Base-by-base conservation (phyloP, 2,113 vertebrate genomes). In the Grammomys surdaster region DNA sequence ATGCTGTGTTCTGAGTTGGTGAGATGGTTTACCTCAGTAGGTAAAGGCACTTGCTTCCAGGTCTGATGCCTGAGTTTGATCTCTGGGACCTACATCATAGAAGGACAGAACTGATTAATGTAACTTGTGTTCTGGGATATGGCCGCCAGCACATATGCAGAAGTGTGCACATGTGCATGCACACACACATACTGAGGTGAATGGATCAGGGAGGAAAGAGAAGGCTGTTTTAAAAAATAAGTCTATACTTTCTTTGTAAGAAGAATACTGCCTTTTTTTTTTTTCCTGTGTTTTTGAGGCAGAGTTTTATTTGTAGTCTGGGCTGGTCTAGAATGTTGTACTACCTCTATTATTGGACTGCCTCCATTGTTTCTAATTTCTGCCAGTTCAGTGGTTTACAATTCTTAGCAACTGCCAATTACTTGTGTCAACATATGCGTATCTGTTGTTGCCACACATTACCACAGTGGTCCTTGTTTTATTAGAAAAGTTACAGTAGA, bases 401-500 rank as follows among this genome's bases (percentile, higher is more conserved):
- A 46, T 82, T 86, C 31, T 77, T 40, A 60, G 58, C 4, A 65
- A 67, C 88, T 77, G 10, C 40, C 58, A 67, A 91, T 63, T 91
- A 65, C 13, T 54, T 86, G 51, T 76, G 46, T 93, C 46, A 31
- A 36, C 14, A 7, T n/a, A 40, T n/a, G 17, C 69, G 58, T 84
- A 5, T 94, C n/a, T 88, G n/a, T 36, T 94, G 0, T 12, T 73
- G 54, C 22, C n/a, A 80, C 19, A 77, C 81, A 54, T 94, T 96
- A 92, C 48, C 8, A 33, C 78, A 93, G 46, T 70, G 76, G 33
- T 96, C 82, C 63, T 95, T 67, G 88, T 85, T 94, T 89, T 87
- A 82, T 72, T 90, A 80, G 86, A 89, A 91, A 93, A 81, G 22
- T 69, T 67, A 88, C 92, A 65, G 24, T 82, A 93, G 54, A 48